phyloP scores from a whole-genome alignment of 2,797 vertebrate genomes.

The Poeciliopsis infans region DNA sequence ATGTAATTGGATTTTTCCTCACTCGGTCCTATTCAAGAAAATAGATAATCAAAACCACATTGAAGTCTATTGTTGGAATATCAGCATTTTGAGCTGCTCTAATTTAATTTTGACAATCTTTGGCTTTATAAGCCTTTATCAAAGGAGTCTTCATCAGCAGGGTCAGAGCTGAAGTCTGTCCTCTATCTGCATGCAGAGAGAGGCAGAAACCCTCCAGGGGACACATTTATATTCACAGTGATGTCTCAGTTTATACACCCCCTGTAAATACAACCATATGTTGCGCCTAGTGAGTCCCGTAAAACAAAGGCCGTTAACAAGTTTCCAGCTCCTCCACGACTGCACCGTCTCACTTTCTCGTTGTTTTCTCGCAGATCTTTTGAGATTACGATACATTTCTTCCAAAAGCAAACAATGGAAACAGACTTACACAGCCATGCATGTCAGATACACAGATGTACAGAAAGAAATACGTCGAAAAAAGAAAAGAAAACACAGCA shows the following conservation, averaged over 20 bases:
- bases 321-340: slow-evolving; percentile 21
- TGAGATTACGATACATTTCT: slow-evolving; percentile 18
- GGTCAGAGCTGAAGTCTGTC: slow-evolving; percentile 54
- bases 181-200: slow-evolving; percentile 50
- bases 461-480: neutral
- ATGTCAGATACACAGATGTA: neutral
- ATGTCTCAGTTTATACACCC: slow-evolving; percentile 72
- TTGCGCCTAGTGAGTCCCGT: slow-evolving; percentile 70
- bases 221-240: slow-evolving; percentile 75
- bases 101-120: slow-evolving; percentile 18
- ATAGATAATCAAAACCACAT: slow-evolving; percentile 13
- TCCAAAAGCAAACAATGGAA: neutral
- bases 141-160: slow-evolving; percentile 36
- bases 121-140: slow-evolving; percentile 33
- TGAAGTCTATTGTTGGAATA: slow-evolving; percentile 29
- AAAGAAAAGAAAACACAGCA: neutral
- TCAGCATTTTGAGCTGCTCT: slow-evolving; percentile 24
- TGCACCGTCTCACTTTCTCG: slow-evolving; percentile 13
- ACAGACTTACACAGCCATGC: neutral
- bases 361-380: slow-evolving; percentile 7
- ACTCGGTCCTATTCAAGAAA: slow-evolving; percentile 2
- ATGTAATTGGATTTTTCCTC: slow-evolving; percentile 1
- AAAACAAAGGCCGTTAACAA: slow-evolving; percentile 74
- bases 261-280: slow-evolving; percentile 79
- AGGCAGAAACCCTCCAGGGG: slow-evolving; percentile 47